These are phyloP conservation scores for Actenoides lindsayi DNA, from an alignment of 2,113 vertebrate species.

Conservation along the genomic window DNA sequence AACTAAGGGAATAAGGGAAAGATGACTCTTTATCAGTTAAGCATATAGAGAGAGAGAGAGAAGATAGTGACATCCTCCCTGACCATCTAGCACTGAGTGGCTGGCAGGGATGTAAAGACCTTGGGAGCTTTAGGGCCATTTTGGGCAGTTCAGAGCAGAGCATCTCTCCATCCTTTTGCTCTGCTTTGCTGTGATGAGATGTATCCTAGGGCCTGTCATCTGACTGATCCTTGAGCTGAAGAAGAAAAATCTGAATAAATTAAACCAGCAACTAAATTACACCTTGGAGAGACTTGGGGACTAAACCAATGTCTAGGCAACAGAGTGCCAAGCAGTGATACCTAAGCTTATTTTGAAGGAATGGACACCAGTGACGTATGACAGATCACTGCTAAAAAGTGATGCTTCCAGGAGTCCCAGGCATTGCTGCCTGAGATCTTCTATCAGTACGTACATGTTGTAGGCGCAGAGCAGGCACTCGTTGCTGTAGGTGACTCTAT, in stretches of 20 bases:
- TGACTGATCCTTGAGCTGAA: not conserved
- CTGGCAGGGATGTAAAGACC: not conserved
- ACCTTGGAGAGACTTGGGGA: not conserved
- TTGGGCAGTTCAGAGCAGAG: not conserved
- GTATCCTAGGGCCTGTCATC: not conserved
- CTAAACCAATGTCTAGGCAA: not conserved
- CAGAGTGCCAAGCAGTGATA: accelerated
- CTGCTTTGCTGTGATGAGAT: not conserved
- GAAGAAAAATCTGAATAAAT: not conserved
- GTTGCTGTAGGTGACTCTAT: conserved; percentile 1
- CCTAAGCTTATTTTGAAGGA: not conserved
- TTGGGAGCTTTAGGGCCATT: not conserved
- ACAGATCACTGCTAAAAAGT: not conserved
- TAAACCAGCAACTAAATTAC: not conserved
- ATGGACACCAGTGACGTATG: not conserved
- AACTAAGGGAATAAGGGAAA: not conserved
- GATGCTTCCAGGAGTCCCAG: not conserved
- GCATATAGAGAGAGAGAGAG: too few species aligned
- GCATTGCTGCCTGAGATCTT: not conserved
- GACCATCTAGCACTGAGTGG: not conserved
- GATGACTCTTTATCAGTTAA: not conserved
- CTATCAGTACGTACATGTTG: not conserved
- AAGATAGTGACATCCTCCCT: not conserved
- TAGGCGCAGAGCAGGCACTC: conserved; percentile 51
- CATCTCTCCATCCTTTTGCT: not conserved